Evolutionary conservation across 2,797 vertebrate species (phyloP).

Genomic region (Xerus rutilus): DNA sequence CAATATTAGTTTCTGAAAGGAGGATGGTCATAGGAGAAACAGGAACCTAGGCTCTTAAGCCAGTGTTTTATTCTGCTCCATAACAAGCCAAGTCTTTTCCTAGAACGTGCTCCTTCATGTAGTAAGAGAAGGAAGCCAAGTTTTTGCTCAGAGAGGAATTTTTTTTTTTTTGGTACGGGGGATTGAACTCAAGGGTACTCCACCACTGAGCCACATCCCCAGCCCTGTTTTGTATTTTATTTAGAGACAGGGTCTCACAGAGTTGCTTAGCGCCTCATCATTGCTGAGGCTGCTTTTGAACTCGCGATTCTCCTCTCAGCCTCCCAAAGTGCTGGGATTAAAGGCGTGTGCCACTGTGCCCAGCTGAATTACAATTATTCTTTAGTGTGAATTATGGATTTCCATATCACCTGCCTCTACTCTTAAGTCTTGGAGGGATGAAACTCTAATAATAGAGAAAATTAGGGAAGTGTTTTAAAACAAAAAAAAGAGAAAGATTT

Average conservation of each 20-base stretch:
- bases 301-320: too few relatives aligned
- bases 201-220: too few relatives aligned
- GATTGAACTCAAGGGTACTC: too few relatives aligned
- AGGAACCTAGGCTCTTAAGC: background rate
- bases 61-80: conserved; percentile 14
- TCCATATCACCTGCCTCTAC: conserved; percentile 14
- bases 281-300: too few relatives aligned
- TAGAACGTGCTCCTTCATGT: background rate
- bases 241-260: too few relatives aligned
- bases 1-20: conserved; percentile 50
- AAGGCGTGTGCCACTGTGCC: too few relatives aligned
- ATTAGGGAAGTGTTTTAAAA: background rate
- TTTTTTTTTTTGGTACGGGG: too few relatives aligned
- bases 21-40: conserved; percentile 4
- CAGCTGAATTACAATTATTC: background rate
- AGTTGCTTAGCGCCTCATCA: too few relatives aligned
- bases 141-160: conserved; percentile 56
- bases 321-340: too few relatives aligned
- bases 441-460: conserved; percentile 35
- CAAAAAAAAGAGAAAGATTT: background rate
- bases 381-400: background rate
- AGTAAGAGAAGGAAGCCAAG: background rate
- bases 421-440: conserved; percentile 20
- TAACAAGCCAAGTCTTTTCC: background rate
- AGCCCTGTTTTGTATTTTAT: too few relatives aligned